Evolutionary conservation across 2,113 vertebrate genomes (phyloP).

Genomic region (Ceyx cyanopectus): DNA sequence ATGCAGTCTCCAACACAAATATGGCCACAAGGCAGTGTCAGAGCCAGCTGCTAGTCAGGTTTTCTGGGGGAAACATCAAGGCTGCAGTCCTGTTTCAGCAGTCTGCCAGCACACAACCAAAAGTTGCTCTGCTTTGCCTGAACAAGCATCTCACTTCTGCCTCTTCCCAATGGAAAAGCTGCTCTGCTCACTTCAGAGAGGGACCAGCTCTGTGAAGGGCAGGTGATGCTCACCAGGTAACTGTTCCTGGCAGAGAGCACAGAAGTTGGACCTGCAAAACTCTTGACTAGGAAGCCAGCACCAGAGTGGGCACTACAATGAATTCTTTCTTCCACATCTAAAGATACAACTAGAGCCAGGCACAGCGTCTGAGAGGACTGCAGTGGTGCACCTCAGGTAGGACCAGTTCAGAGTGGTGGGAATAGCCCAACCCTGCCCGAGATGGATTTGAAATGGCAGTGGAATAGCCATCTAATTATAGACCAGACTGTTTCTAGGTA

Average conservation of each 20-base stretch:
- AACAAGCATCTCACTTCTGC: background rate
- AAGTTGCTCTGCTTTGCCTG: background rate
- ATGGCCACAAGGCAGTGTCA: accelerated
- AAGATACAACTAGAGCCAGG: background rate
- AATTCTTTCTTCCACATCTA: background rate
- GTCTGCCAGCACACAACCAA: background rate
- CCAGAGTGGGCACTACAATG: background rate
- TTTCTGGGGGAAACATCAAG: background rate
- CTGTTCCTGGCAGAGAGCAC: background rate
- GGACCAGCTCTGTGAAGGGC: background rate
- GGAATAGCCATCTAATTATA: background rate
- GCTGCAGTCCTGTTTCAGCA: background rate
- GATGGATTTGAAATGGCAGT: background rate
- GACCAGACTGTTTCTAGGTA: background rate
- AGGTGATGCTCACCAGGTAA: background rate
- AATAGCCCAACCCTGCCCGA: background rate
- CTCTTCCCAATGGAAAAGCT: background rate
- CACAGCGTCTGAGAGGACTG: background rate
- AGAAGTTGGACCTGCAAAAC: background rate
- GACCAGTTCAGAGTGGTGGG: background rate
- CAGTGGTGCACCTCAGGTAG: background rate
- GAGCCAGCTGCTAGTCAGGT: background rate
- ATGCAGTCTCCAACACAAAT: background rate
- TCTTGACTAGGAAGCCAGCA: background rate
- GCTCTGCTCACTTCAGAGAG: background rate